phyloP scores from a whole-genome alignment of 2,113 vertebrate genomes.

The Todiramphus chloris region DNA sequence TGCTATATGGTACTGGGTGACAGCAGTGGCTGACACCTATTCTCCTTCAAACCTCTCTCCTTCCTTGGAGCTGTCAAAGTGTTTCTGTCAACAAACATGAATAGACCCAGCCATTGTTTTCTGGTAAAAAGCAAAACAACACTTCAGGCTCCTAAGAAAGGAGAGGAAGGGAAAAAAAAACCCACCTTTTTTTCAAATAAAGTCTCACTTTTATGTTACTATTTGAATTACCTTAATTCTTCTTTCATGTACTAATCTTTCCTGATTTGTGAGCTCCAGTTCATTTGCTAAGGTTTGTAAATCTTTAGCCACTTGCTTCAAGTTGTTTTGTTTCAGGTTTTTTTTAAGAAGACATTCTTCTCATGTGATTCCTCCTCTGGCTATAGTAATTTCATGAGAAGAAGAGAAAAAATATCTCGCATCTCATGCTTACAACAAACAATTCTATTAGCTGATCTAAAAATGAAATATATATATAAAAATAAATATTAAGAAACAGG shows the following conservation, averaged over 20 bases:
- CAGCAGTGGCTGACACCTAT: not conserved
- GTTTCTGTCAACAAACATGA: slow-evolving; percentile 50
- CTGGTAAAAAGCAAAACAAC: slow-evolving; percentile 15
- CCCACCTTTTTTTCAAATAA: not conserved
- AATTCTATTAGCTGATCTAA: not conserved
- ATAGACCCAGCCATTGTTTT: not conserved
- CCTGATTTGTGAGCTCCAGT: not conserved
- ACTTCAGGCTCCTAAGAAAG: not conserved
- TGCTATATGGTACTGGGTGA: not conserved
- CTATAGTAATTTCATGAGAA: not conserved
- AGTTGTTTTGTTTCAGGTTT: not conserved
- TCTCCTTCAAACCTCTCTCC: slow-evolving; percentile 16
- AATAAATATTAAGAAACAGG: not conserved
- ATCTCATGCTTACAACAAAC: not conserved
- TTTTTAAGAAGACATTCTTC: not conserved
- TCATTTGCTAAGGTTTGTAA: not conserved
- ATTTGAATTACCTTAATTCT: not conserved
- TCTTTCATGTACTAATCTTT: not conserved
- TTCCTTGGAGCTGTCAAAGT: slow-evolving; percentile 19
- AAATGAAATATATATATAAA: not conserved
- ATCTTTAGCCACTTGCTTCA: not conserved
- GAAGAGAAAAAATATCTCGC: not conserved
- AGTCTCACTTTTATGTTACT: not conserved
- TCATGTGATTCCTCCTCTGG: not conserved
- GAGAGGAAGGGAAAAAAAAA: not conserved